Evolutionary conservation across 2,888 invertebrate species (phyloP).

Genomic region (Xestia c-nigrum): DNA sequence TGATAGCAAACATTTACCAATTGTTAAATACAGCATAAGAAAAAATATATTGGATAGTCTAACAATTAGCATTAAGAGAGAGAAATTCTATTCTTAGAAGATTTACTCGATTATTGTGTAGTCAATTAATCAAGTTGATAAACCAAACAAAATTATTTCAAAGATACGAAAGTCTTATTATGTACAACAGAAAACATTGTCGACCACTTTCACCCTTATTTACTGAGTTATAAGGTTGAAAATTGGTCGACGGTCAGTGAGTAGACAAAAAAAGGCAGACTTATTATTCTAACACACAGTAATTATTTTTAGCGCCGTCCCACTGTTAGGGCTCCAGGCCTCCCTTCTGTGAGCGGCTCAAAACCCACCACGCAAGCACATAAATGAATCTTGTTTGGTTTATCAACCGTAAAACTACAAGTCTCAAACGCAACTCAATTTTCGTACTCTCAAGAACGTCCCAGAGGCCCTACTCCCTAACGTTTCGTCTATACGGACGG

Average conservation of each 20-base stretch:
- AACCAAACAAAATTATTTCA: slow-evolving; percentile 21
- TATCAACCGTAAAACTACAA: not conserved
- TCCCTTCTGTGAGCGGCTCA: not conserved
- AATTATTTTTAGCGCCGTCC: not conserved
- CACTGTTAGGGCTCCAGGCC: not conserved
- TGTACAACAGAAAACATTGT: not conserved
- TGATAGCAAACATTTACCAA: slow-evolving; percentile 11
- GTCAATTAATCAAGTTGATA: not conserved
- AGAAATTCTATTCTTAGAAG: not conserved
- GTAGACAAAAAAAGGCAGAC: too few relatives aligned
- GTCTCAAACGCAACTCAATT: not conserved
- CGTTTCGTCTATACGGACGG: too few relatives aligned
- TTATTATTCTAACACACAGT: not conserved
- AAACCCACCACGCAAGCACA: not conserved
- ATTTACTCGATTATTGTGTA: not conserved
- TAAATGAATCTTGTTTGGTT: slow-evolving; percentile 30
- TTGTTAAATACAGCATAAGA: slow-evolving; percentile 13
- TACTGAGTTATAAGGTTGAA: too few relatives aligned
- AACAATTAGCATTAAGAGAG: not conserved
- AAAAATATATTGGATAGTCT: not conserved
- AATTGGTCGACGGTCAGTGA: too few relatives aligned
- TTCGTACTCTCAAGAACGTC: not conserved
- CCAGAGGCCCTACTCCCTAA: too few relatives aligned
- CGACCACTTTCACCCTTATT: not conserved
- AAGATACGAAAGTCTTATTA: not conserved